A percentile compares a stretch with the other conserved stretches of the same genome.
phyloP scores from a whole-genome alignment of 2,797 vertebrate species.

The Diglossa cyanea region DNA sequence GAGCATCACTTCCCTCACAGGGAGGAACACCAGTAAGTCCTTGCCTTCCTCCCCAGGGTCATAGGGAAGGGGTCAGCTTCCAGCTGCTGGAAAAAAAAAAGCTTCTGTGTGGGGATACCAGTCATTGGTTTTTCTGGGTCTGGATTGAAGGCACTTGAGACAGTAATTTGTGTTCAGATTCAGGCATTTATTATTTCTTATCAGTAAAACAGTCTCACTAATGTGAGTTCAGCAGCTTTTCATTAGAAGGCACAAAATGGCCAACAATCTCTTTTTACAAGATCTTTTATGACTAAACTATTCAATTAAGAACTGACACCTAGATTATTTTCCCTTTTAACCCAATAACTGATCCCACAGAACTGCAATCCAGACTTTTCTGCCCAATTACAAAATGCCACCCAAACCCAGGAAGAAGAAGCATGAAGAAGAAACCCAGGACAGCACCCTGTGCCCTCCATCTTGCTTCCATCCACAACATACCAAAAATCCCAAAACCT shows the following conservation, averaged over 20 bases:
- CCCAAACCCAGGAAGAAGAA: too few relatives aligned
- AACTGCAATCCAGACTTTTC: rapidly evolving
- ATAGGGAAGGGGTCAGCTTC: not conserved
- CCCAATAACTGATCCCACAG: too few relatives aligned
- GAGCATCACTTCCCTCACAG: conserved; percentile 88
- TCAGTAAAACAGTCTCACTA: not conserved
- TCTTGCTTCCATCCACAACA: too few relatives aligned
- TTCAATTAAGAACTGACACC: too few relatives aligned
- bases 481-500: too few relatives aligned
- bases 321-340: too few relatives aligned
- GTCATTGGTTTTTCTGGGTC: not conserved
- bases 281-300: too few relatives aligned
- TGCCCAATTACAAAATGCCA: too few relatives aligned
- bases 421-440: too few relatives aligned
- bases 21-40: conserved; percentile 83
- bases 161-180: rapidly evolving
- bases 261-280: too few relatives aligned
- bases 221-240: not conserved
- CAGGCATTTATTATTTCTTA: not conserved
- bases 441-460: too few relatives aligned
- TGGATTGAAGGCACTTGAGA: not conserved
- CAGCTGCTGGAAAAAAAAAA: not conserved
- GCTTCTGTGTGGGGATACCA: not conserved
- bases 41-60: not conserved
- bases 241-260: not conserved